These are phyloP conservation scores for Cinclus mexicanus DNA, from an alignment of 2,113 vertebrate species.

Conservation along the genomic window DNA sequence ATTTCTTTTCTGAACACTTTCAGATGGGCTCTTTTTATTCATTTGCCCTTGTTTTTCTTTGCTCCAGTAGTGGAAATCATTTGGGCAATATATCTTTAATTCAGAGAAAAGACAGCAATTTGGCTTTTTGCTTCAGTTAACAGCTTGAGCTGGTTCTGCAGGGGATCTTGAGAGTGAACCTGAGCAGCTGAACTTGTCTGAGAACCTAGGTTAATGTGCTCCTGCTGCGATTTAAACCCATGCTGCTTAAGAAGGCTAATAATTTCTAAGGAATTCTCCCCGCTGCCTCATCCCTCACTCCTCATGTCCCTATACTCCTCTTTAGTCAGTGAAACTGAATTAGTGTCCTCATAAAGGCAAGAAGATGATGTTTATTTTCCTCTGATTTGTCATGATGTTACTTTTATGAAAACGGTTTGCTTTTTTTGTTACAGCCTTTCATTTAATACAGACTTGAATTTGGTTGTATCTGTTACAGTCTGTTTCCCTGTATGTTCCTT, in stretches of 20 bases:
- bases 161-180: neutral
- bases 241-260: neutral
- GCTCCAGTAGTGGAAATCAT: neutral
- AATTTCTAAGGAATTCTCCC: neutral
- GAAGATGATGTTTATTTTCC: neutral
- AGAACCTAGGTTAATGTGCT: neutral
- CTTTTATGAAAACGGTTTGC: neutral
- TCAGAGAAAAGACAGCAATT: neutral
- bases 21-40: neutral
- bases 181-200: neutral
- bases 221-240: neutral
- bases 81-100: neutral
- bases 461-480: neutral
- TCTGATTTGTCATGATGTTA: neutral
- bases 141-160: neutral
- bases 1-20: neutral
- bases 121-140: conserved; percentile 1
- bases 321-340: neutral
- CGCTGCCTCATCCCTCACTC: neutral
- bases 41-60: neutral
- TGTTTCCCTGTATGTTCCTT: neutral
- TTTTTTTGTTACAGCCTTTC: neutral
- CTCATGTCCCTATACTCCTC: neutral
- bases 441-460: neutral
- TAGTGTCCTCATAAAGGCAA: neutral